Evolutionary conservation across 2,797 vertebrate species (phyloP), one percentile per base, ranked within the genome.

Genomic region (Mastacembelus armatus): DNA sequence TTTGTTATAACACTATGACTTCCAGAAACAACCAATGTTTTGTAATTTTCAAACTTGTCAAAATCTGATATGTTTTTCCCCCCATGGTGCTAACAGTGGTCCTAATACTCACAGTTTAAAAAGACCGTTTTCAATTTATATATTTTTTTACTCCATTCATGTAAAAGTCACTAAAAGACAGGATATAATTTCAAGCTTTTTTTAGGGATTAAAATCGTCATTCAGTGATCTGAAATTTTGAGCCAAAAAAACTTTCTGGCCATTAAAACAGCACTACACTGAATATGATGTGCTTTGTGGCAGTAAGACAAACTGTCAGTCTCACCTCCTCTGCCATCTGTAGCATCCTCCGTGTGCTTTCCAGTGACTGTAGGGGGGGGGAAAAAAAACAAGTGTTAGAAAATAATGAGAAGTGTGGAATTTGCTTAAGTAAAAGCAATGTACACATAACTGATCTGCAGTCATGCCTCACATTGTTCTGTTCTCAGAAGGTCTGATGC

Each of bases 281-380:
- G 19, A 16, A 49, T 21, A 26, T 22, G 43, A 33, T 29, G 32
- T 33, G 43, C 24, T 58, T 68, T 60, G 39, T 27, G 30, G 66
- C 29, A 39, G 18, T 1, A 30, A 43, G 22, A 61, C 61, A 38
- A 42, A 54, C 4, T 15, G 39, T 66, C 18, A 56, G 48, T 21
- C 94, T 97, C 93, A 99, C 98, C 97, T 99, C 96, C 81, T 96
- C 93, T 14, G 96, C 95, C 93, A 99, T 76, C 85, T 93, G 94
- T 74, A 96, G 92, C 93, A 99, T 99, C 88, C 97, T 93, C 63
- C 98, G 94, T 62, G 98, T 99, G 89, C 97, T 98, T 91, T 99
- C 97, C 92, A 99, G 93, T 44, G 98, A 99, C 97, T 99, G 91
- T 42, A n/a, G n/a, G n/a, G n/a, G n/a, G n/a, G n/a, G n/a, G 52